Evolutionary conservation across 2,888 invertebrate species (phyloP), one percentile per base, ranked within the genome.

Genomic region (Kryphioiulus occultus): DNA sequence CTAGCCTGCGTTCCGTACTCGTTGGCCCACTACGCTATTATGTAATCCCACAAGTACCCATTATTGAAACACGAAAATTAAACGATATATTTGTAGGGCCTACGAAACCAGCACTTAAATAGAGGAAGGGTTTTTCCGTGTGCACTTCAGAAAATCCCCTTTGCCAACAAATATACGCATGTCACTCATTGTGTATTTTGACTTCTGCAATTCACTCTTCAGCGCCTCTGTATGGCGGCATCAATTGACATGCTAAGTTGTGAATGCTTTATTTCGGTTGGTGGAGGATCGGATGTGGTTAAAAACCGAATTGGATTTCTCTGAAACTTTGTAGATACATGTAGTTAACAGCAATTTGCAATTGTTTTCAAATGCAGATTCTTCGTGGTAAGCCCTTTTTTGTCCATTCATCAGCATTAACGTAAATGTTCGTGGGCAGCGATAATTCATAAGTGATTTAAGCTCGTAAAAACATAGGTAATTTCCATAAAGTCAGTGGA

Each of bases 81-180:
- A 22, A 68, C n/a, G 68, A 68, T 68, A 68, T 68, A 68, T 68
- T 68, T 68, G 68, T 68, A 68, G 68, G 68, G 68, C 68, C 68
- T 68, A 68, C 68, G 68, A 68, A 68, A 68, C 26, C 68, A 10
- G 68, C 68, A 68, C 68, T 68, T 68, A 68, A 68, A 68, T 53
- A 19, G 53, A 68, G 9, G 22, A 68, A 68, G 26, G 68, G 68
- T 22, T 68, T 68, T 68, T 26, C 68, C 68, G 12, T 5, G 10
- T 9, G 12, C 68, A 26, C 22, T 68, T 68, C 19, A 68, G n/a
- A 68, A 26, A 68, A 68, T 68, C 26, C 68, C 68, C 12, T n/a
- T 9, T 26, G 10, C 12, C 26, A 68, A 26, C 12, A 26, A 68
- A 26, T 68, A 12, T 68, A 26, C 26, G 26, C 59, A 12, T 26